Evolutionary conservation across 37 sponge, comb jelly and placozoan genomes (phyloP).

Genomic region (Ianthella basta): DNA sequence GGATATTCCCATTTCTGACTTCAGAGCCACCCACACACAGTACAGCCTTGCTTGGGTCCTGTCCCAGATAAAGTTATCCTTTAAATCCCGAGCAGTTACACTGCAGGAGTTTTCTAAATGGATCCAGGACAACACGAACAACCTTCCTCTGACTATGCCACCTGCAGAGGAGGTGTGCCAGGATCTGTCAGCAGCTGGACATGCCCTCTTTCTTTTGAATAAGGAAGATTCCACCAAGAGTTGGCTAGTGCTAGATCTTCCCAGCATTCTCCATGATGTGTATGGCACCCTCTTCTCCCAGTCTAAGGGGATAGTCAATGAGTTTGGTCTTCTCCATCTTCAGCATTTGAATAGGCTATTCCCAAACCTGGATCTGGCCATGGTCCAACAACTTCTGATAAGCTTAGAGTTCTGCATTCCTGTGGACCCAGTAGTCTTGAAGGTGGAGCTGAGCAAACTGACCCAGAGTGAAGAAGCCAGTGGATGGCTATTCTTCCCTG

Average conservation of each 20-base stretch:
- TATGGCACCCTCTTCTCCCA: not conserved
- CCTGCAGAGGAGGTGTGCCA: not conserved
- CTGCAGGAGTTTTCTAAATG: not conserved
- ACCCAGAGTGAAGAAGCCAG: not conserved
- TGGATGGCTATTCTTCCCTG: not conserved
- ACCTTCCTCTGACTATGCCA: not conserved
- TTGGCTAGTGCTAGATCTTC: not conserved
- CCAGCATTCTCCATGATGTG: not conserved
- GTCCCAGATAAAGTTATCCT: not conserved
- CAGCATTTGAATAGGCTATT: not conserved
- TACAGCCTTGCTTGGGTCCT: not conserved
- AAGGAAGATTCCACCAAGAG: not conserved
- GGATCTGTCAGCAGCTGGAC: not conserved
- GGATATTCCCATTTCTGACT: not conserved
- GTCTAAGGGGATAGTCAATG: not conserved
- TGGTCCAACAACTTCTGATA: not conserved
- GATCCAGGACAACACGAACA: not conserved
- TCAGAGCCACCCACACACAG: not conserved
- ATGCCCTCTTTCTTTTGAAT: not conserved
- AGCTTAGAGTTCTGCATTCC: not conserved
- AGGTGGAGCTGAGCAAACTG: not conserved
- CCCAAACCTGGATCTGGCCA: not conserved
- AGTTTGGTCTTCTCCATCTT: not conserved
- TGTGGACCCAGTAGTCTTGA: not conserved
- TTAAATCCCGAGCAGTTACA: not conserved